Percentiles rank a stretch among this genome's conserved stretches.
These are phyloP conservation scores for Sinhomidia bicolor DNA, from an alignment of 2,888 invertebrate species.

Conservation along the genomic window DNA sequence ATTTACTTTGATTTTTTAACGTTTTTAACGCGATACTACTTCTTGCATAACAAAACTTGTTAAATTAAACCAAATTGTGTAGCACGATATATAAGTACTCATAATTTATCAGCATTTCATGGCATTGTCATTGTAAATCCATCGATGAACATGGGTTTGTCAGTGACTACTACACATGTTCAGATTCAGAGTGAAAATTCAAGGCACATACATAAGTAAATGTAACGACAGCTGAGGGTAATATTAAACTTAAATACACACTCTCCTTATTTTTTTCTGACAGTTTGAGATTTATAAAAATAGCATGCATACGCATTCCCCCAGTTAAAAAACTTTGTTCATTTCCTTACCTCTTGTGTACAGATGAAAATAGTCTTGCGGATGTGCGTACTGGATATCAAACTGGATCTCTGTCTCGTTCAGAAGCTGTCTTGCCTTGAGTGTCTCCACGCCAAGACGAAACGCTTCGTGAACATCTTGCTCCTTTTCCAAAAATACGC, in stretches of 20 bases:
- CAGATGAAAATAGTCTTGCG: conserved; percentile 78
- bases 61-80: conserved; percentile 1
- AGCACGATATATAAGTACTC: background rate
- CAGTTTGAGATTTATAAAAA: conserved; percentile 46
- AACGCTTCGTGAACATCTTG: conserved; percentile 78
- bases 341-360: conserved; percentile 76
- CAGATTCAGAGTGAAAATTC: no score
- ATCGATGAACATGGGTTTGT: conserved; percentile 45
- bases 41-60: no score
- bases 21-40: background rate
- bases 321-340: conserved; percentile 1
- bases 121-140: conserved; percentile 65
- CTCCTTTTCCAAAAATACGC: conserved; percentile 79
- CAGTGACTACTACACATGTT: conserved; percentile 44
- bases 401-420: conserved; percentile 78
- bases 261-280: conserved; percentile 27
- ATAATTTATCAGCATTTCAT: conserved; percentile 7
- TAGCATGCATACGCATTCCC: conserved; percentile 47
- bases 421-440: conserved; percentile 77
- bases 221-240: conserved; percentile 45
- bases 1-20: background rate
- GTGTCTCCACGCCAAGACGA: conserved; percentile 76
- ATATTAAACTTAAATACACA: conserved; percentile 23
- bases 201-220: conserved; percentile 23
- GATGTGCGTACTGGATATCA: conserved; percentile 78